Evolutionary conservation across 1,140 invertebrate genomes (phyloP).

Genomic region (Stegodyphus mimosarum): DNA sequence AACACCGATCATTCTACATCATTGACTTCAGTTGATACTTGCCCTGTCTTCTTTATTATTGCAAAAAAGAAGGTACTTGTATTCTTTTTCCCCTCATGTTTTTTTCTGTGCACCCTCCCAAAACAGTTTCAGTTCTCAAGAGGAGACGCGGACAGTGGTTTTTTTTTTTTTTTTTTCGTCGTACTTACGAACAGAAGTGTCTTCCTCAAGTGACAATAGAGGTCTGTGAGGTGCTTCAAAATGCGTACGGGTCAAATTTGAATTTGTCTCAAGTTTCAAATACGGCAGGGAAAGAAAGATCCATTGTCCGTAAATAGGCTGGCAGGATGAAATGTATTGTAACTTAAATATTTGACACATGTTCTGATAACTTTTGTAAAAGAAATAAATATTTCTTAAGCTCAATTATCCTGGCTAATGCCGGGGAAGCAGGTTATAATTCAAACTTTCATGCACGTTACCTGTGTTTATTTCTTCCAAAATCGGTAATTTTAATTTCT

Average conservation of each 20-base stretch:
- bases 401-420: too few relatives aligned
- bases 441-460: too few relatives aligned
- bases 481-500: too few relatives aligned
- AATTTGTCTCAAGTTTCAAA: conserved; percentile 38
- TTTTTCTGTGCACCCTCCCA: not conserved
- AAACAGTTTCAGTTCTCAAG: not conserved
- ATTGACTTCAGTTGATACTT: conserved; percentile 58
- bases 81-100: not conserved
- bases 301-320: conserved; percentile 12
- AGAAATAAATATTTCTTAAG: too few relatives aligned
- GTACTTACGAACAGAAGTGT: not conserved
- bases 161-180: conserved; percentile 7
- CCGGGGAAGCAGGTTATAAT: too few relatives aligned
- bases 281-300: not conserved
- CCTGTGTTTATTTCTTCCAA: too few relatives aligned
- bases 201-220: not conserved
- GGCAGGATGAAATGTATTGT: not conserved
- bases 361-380: too few relatives aligned
- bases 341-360: too few relatives aligned
- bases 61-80: not conserved
- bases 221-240: not conserved
- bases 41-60: conserved; percentile 1
- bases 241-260: conserved; percentile 37
- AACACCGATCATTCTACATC: conserved; percentile 56
- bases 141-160: not conserved